Evolutionary conservation across 2,797 vertebrate genomes (phyloP), one percentile per base, ranked within the genome.

Genomic region (Sus cebifrons): DNA sequence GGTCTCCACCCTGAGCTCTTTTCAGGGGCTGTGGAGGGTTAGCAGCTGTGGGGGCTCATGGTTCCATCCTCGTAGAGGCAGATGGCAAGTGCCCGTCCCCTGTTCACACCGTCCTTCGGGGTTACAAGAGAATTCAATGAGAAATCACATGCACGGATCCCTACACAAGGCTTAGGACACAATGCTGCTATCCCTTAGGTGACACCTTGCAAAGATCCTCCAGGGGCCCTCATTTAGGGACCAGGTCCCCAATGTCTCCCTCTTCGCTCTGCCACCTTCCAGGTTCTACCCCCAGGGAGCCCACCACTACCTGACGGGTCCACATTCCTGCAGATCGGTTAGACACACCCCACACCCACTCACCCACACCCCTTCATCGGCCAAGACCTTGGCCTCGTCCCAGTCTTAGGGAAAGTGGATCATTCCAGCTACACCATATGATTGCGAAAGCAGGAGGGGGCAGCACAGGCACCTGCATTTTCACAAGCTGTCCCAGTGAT

Each of bases 141-240:
- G 75, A 65, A 60, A 8, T 20, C 12, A 1, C 2, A 0, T 1
- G 10, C 18, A 54, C 40, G 40, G 23, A 15, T 5, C 56, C 15
- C 18, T 1, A 8, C 2, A 2, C 52, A 13, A 65, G 0, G 36
- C 68, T n/a, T 17, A n/a, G 71, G 52, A n/a, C 68, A 14, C 9
- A 27, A 0, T 11, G 20, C 6, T 11, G 1, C 7, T 9, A 0
- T 49, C 62, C 29, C 44, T 83, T 27, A 3, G 6, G n/a, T 5
- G 32, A 16, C 2, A 5, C 21, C 44, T 9, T 4, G 6, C 9
- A 18, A 84, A 92, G 85, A 49, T 3, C 58, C 29, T 29, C 40
- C 60, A 67, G 36, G 56, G 14, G 11, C 1, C 1, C 27, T 23
- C 9, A 44, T 91, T 65, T 44, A 23, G 65, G 49, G 5, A 56